Evolutionary conservation across 2,113 vertebrate genomes (phyloP).

Genomic region (Monopterus albus): DNA sequence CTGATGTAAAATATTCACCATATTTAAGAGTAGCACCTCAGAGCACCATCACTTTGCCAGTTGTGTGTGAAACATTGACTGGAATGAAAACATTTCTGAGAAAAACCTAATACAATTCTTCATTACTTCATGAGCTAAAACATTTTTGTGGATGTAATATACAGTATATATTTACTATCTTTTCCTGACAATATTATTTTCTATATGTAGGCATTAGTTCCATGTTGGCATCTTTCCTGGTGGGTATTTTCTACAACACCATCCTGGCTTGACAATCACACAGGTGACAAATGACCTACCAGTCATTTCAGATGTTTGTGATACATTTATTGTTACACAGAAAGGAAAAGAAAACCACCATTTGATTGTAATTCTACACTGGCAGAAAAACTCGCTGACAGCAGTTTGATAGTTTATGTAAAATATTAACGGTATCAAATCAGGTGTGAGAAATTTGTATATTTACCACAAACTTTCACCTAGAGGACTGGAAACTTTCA

Average conservation of each 20-base stretch:
- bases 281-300: constrained; percentile 76
- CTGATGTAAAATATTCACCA: neutral
- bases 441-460: neutral
- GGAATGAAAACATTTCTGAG: neutral
- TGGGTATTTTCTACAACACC: constrained; percentile 88
- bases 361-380: neutral
- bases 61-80: neutral
- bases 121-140: neutral
- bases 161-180: too few relatives aligned
- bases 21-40: too few relatives aligned
- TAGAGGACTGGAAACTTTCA: neutral
- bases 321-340: neutral
- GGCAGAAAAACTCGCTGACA: neutral
- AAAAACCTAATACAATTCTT: neutral
- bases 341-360: neutral
- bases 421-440: neutral
- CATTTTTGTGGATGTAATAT: too few relatives aligned
- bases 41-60: neutral
- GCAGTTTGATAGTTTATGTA: neutral
- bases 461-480: neutral
- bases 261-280: constrained; percentile 87
- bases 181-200: neutral
- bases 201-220: constrained; percentile 79
- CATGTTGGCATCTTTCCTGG: constrained; percentile 80
- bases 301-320: neutral